These are phyloP conservation scores for Samia ricini DNA, from an alignment of 1,140 invertebrate species.

Conservation along the genomic window DNA sequence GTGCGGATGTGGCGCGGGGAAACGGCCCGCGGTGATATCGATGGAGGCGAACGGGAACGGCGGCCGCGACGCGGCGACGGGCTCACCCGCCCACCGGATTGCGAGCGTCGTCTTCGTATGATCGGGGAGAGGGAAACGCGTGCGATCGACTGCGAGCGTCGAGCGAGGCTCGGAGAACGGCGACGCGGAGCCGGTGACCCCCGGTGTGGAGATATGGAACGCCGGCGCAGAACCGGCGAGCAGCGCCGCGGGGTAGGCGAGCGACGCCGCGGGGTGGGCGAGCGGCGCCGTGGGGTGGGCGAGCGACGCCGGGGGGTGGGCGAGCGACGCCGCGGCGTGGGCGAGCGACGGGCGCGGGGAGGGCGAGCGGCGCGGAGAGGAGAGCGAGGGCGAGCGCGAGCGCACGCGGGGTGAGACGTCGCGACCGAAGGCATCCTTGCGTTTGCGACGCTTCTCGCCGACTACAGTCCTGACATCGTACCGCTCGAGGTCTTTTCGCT, in stretches of 20 bases:
- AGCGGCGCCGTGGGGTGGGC: slow-evolving; percentile 37
- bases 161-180: slow-evolving; percentile 36
- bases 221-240: slow-evolving; percentile 17
- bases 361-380: slow-evolving; percentile 21
- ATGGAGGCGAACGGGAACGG: slow-evolving; percentile 27
- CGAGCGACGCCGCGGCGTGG: slow-evolving; percentile 84
- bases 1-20: slow-evolving; percentile 22
- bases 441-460: slow-evolving; percentile 81
- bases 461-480: slow-evolving; percentile 90
- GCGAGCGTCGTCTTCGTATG: slow-evolving; percentile 34
- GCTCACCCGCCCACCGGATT: slow-evolving; percentile 29
- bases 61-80: slow-evolving; percentile 43
- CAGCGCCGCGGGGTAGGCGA: slow-evolving; percentile 12
- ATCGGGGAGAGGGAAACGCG: slow-evolving; percentile 21
- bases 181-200: slow-evolving; percentile 16
- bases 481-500: slow-evolving; percentile 87
- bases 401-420: slow-evolving; percentile 77
- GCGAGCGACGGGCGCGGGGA: slow-evolving; percentile 18
- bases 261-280: slow-evolving; percentile 32
- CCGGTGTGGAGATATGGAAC: slow-evolving; percentile 17
- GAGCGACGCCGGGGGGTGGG: slow-evolving; percentile 83
- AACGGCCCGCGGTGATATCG: slow-evolving; percentile 42
- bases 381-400: slow-evolving; percentile 32
- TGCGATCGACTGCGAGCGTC: slow-evolving; percentile 78
- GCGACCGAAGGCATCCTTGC: slow-evolving; percentile 89